Conservation (phyloP, 2,888 invertebrate species). For the Hyles lineata region DNA sequence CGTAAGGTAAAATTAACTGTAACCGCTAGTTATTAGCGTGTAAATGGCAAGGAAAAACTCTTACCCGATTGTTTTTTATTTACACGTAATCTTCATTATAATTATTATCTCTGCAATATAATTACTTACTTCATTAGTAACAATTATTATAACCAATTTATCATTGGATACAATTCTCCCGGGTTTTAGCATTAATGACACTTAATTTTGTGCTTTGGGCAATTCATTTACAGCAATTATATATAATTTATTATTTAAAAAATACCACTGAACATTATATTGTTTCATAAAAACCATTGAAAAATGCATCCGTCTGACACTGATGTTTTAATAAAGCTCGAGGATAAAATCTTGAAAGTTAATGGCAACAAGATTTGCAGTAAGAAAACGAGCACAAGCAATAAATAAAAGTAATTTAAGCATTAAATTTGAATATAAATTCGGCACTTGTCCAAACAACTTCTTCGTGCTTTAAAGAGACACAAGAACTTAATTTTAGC, state of each 20-base stretch:
- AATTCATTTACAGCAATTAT: slow-evolving; percentile 27
- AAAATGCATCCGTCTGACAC: background rate
- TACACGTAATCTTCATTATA: background rate
- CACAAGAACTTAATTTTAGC: slow-evolving; percentile 12
- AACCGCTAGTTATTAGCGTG: background rate
- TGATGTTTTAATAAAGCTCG: slow-evolving; percentile 18
- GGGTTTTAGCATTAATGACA: slow-evolving; percentile 44
- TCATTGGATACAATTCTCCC: slow-evolving; percentile 40
- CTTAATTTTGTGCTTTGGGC: slow-evolving; percentile 43
- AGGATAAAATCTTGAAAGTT: slow-evolving; percentile 22
- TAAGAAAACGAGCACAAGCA: slow-evolving; percentile 19
- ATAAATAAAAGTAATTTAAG: slow-evolving; percentile 23
- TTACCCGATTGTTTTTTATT: slow-evolving; percentile 1
- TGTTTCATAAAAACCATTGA: slow-evolving; percentile 19
- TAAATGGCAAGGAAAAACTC: background rate
- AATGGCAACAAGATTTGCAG: background rate
- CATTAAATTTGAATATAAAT: slow-evolving; percentile 25
- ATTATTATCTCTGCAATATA: slow-evolving; percentile 39
- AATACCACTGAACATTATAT: background rate
- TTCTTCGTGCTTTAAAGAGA: slow-evolving; percentile 11
- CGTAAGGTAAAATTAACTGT: too few species aligned
- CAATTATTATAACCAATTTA: slow-evolving; percentile 53
- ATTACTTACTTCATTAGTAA: slow-evolving; percentile 39
- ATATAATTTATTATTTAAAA: slow-evolving; percentile 7
- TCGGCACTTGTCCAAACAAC: slow-evolving; percentile 29